Percentiles rank a stretch among this genome's conserved stretches.
Conservation (phyloP, 1,140 invertebrate species). For the Pseudomyrmex cubaensis region DNA sequence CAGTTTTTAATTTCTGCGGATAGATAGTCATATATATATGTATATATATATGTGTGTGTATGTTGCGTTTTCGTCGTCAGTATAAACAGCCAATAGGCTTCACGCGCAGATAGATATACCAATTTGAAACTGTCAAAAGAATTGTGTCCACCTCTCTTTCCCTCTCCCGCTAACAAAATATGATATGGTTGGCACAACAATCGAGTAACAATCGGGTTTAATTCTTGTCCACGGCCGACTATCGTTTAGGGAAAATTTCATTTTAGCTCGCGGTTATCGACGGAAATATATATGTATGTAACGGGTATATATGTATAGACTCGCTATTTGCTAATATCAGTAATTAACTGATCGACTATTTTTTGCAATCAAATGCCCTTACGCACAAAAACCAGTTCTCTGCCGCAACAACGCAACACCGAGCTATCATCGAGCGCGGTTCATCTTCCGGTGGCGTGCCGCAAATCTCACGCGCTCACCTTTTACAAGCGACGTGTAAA, state of each 20-base stretch:
- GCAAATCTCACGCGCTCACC: slow-evolving; percentile 61
- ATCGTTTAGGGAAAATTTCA: slow-evolving; percentile 17
- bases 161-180: slow-evolving; percentile 13
- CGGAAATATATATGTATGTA: not conserved
- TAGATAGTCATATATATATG: not conserved
- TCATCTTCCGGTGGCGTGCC: slow-evolving; percentile 63
- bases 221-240: slow-evolving; percentile 21
- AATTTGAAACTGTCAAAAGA: slow-evolving; percentile 55
- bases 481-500: slow-evolving; percentile 52
- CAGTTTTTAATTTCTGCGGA: slow-evolving; percentile 54
- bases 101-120: slow-evolving; percentile 50
- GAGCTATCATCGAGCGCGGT: slow-evolving; percentile 52
- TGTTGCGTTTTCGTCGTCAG: slow-evolving; percentile 41
- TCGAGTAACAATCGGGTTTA: slow-evolving; percentile 50
- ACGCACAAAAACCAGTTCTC: slow-evolving; percentile 21
- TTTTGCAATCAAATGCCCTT: slow-evolving; percentile 10
- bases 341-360: slow-evolving; percentile 34
- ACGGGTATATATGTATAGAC: too few species aligned
- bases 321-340: not conserved
- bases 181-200: slow-evolving; percentile 34
- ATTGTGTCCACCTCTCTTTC: not conserved
- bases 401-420: not conserved
- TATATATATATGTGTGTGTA: slow-evolving; percentile 1
- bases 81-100: slow-evolving; percentile 47
- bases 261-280: slow-evolving; percentile 3